phyloP scores from a whole-genome alignment of 2,797 vertebrate genomes.

The Sebastolobus altivelis region DNA sequence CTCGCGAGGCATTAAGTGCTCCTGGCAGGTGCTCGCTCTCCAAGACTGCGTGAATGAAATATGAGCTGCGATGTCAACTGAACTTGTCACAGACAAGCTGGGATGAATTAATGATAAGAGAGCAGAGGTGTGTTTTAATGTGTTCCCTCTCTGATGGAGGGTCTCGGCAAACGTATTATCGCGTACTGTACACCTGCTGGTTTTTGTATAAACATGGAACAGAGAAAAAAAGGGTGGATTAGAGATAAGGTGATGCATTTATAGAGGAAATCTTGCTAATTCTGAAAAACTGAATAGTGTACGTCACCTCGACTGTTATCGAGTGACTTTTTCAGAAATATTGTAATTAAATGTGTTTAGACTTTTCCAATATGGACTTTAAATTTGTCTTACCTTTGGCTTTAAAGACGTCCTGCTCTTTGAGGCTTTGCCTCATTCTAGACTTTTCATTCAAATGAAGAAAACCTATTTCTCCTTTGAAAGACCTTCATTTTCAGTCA shows the following conservation, averaged over 20 bases:
- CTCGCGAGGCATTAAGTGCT: slow-evolving; percentile 74
- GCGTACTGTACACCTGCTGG: slow-evolving; percentile 66
- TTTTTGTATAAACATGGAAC: slow-evolving; percentile 60
- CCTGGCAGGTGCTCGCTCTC: slow-evolving; percentile 74
- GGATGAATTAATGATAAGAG: slow-evolving; percentile 83
- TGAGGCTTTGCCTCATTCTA: slow-evolving; percentile 59
- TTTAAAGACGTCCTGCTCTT: slow-evolving; percentile 65
- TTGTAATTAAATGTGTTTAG: slow-evolving; percentile 64
- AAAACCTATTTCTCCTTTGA: slow-evolving; percentile 79
- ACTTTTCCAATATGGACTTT: slow-evolving; percentile 67
- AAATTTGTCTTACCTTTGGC: slow-evolving; percentile 53
- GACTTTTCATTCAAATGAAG: slow-evolving; percentile 73
- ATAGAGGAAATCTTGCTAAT: slow-evolving; percentile 36
- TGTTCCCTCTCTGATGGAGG: slow-evolving; percentile 71
- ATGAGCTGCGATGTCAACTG: slow-evolving; percentile 82
- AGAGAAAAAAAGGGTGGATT: slow-evolving; percentile 44
- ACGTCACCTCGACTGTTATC: slow-evolving; percentile 32
- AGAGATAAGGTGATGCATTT: slow-evolving; percentile 50
- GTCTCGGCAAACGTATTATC: slow-evolving; percentile 67
- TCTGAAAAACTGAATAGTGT: slow-evolving; percentile 26
- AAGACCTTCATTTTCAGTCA: slow-evolving; percentile 79
- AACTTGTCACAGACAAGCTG: slow-evolving; percentile 83
- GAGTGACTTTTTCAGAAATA: slow-evolving; percentile 41
- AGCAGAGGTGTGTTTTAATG: slow-evolving; percentile 79
- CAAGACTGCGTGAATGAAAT: slow-evolving; percentile 79